Base-by-base conservation (phyloP, 2,888 invertebrate species). In the Nymphalis urticae region DNA sequence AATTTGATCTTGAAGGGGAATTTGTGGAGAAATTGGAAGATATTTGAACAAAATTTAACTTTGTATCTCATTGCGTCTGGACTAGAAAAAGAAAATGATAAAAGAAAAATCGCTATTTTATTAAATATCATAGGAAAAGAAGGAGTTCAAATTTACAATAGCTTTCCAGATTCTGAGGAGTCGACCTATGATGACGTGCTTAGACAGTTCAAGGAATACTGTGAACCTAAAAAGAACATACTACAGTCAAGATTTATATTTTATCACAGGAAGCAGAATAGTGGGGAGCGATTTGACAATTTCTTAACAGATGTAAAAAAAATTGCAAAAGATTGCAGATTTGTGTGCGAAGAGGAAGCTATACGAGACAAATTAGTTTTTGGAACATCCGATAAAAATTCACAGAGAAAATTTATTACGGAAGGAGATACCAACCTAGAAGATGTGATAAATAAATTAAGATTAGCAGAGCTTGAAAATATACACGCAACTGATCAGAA, bases 391-490 rank as follows among this genome's bases (percentile, higher is more conserved):
- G 50, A 50, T 17, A 56, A 56, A 27, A 10, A 24, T 17, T 16
- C 32, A 24, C 56, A 56, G 16, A 56, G 56, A 27, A 27, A 56
- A 32, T 13, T 56, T 27, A 56, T 56, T 56, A 16, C 3, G 13
- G 27, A 56, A 56, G 56, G 21, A 13, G 27, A 56, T 13, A 27
- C 24, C 10, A 27, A 24, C 3, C 13, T 56, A 9, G 56, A 56
- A 32, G 56, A 56, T 27, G 56, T 56, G 21, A 56, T 56, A 13
- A 56, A 17, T 10, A 56, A 21, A 32, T 56, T 56, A 56, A 56
- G 24, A 56, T 56, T 56, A 27, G 56, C 56, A 27, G 56, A 56
- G 21, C 8, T 56, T 13, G 24, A 56, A 56, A 56, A 56, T 56
- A n/a, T 13, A 9, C 56, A 56, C 2, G 24, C 8, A 24, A 7